Percentiles rank a stretch among this genome's conserved stretches.
phyloP scores from a whole-genome alignment of 1,140 invertebrate species.

The Dysdera silvatica region DNA sequence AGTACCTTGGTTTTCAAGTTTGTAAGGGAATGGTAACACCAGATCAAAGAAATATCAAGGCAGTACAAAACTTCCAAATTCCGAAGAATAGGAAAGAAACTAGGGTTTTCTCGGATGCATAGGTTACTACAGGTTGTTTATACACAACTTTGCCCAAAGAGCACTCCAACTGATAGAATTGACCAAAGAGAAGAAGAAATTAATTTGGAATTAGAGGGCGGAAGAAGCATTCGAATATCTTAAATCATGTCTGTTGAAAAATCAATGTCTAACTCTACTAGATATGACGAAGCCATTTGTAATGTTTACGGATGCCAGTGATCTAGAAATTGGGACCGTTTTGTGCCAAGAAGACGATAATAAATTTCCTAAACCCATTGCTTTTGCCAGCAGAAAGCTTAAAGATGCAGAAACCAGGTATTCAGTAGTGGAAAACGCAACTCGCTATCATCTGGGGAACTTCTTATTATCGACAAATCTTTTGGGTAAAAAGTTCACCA shows the following conservation, averaged over 20 bases:
- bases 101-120: constrained; percentile 45
- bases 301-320: not conserved
- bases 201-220: not conserved
- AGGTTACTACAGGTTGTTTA: constrained; percentile 46
- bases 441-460: not conserved
- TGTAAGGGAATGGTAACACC: constrained; percentile 38
- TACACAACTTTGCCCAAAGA: constrained; percentile 39
- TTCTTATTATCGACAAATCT: not conserved
- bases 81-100: constrained; percentile 42
- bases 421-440: not conserved
- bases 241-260: not conserved
- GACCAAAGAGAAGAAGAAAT: constrained; percentile 25
- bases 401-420: not conserved
- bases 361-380: not conserved
- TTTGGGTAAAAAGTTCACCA: not conserved
- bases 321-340: not conserved
- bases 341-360: not conserved
- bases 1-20: constrained; percentile 37
- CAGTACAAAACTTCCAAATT: constrained; percentile 37
- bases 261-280: not conserved
- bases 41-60: constrained; percentile 41
- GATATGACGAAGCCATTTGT: not conserved
- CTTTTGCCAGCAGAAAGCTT: not conserved
- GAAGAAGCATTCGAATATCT: not conserved
- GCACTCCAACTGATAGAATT: constrained; percentile 38